A percentile compares a stretch with the other conserved stretches of the same genome.
phyloP scores from a whole-genome alignment of 2,888 invertebrate genomes.

The Mantis religiosa region DNA sequence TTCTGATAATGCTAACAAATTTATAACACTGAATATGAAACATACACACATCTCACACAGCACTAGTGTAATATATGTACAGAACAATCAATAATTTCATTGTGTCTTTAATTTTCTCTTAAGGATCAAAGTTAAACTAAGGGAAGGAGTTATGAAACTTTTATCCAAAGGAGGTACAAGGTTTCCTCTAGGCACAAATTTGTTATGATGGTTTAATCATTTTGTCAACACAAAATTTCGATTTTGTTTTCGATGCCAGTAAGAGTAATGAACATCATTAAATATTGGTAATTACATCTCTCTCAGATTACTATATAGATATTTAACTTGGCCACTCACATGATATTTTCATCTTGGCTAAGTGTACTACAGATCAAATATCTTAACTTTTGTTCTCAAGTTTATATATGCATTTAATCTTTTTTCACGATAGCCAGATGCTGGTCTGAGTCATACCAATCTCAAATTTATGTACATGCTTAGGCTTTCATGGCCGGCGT shows the following conservation, averaged over 20 bases:
- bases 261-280: not conserved
- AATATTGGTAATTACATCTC: not conserved
- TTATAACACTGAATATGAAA: not conserved
- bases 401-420: too few species aligned
- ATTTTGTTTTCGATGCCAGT: conserved; percentile 16
- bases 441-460: too few species aligned
- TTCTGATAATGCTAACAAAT: not conserved
- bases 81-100: not conserved
- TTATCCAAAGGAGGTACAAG: not conserved
- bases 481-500: too few species aligned
- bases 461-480: too few species aligned
- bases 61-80: not conserved
- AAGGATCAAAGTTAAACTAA: not conserved
- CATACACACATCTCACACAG: not conserved
- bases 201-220: conserved; percentile 1
- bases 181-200: conserved; percentile 23
- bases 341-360: too few species aligned
- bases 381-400: too few species aligned
- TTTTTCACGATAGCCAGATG: too few species aligned
- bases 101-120: not conserved
- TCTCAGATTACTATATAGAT: not conserved
- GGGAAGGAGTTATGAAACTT: not conserved
- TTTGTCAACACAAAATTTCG: not conserved
- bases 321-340: not conserved
- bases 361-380: too few species aligned